Percentiles rank a stretch among this genome's conserved stretches.
phyloP scores from a whole-genome alignment of 2,797 vertebrate species.

The Oreonectes daqikongensis region DNA sequence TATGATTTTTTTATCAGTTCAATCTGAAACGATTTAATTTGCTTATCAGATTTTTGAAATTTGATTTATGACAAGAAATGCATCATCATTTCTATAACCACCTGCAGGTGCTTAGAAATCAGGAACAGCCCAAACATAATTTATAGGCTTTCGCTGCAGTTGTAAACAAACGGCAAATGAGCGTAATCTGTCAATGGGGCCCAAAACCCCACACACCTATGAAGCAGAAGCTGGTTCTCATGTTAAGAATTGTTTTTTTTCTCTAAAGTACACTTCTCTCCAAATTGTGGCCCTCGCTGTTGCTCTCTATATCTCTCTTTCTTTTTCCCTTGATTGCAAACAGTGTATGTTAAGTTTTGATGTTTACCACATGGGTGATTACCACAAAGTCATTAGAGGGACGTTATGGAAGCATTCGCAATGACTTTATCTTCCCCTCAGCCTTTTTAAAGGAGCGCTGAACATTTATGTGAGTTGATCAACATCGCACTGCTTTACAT shows the following conservation, averaged over 20 bases:
- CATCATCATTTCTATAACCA: neutral
- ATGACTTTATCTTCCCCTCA: conserved; percentile 10
- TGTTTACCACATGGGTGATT: conserved; percentile 58
- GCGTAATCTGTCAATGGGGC: conserved; percentile 48
- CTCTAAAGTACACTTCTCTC: conserved; percentile 47
- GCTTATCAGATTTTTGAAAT: neutral
- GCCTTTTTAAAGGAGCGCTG: neutral
- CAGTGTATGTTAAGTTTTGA: conserved; percentile 57
- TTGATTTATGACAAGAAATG: neutral
- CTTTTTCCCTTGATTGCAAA: conserved; percentile 62
- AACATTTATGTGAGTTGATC: conserved; percentile 23
- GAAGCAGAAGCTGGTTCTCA: conserved; percentile 61
- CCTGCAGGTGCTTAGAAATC: conserved; percentile 43
- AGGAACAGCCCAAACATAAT: conserved; percentile 15
- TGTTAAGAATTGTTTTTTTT: conserved; percentile 46
- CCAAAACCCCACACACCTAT: conserved; percentile 31
- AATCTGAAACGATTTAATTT: too few relatives aligned
- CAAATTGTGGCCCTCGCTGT: conserved; percentile 5
- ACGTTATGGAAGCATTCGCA: conserved; percentile 47
- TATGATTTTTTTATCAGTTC: neutral
- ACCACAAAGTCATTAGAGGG: conserved; percentile 43
- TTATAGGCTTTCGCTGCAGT: neutral
- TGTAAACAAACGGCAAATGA: conserved; percentile 48
- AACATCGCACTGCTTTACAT: conserved; percentile 21
- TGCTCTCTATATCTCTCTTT: conserved; percentile 15